Evolutionary conservation across 1,140 invertebrate species (phyloP), one percentile per base, ranked within the genome.

Genomic region (Aphis gossypii): DNA sequence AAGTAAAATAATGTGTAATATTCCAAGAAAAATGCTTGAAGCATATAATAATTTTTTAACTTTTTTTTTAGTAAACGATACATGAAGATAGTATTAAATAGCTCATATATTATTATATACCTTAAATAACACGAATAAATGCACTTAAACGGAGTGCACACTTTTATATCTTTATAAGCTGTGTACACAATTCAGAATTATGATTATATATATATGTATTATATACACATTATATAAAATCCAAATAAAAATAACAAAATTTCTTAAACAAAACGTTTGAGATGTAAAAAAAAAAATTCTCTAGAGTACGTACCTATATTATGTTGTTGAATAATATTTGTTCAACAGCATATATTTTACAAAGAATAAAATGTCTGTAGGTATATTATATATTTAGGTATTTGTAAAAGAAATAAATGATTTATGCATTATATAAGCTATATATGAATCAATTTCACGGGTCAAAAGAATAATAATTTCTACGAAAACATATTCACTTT

Each of bases 391-490:
- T 86, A 46, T 35, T 89, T 89, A 56, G 30, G 14, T 1, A 68
- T 68, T 11, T 76, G 14, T 76, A 76, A 68, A 76, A 68, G 38
- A 68, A 68, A 18, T n/a, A 30, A 14, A n/a, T 76, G 60, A 76
- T 76, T 35, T n/a, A n/a, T n/a, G n/a, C 18, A n/a, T 76, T 76
- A 18, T n/a, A 76, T n/a, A 76, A 76, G n/a, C 60, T 76, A 35
- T 76, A 35, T 35, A n/a, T 76, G 18, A 88, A 88, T 56, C 25
- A 35, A 54, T 51, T 89, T 89, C 20, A 38, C 1, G 30, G 44
- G 86, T 88, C 86, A 35, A 88, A 87, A 30, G 11, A 51, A 48
- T 88, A 86, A 25, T 86, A n/a, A 76, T 76, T n/a, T 76, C 30
- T n/a, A 76, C 14, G n/a, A 76, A 76, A n/a, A 76, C 30, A n/a